Percentiles rank a stretch among this genome's conserved stretches.
These are phyloP conservation scores for Dascillus cervinus DNA, from an alignment of 2,888 invertebrate species.

Conservation along the genomic window DNA sequence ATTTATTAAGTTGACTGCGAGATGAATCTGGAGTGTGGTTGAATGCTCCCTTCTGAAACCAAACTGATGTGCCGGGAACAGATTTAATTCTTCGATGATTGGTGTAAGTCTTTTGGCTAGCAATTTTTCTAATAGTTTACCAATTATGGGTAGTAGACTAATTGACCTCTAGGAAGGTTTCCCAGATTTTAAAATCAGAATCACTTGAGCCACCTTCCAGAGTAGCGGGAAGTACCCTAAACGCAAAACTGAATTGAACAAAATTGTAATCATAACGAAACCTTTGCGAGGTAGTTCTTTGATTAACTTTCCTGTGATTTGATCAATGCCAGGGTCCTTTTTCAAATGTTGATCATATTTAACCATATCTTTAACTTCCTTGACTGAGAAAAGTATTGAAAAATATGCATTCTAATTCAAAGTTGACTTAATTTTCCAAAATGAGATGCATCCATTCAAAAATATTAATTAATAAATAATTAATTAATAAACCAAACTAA, in stretches of 20 bases:
- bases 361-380: too few species aligned
- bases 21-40: too few species aligned
- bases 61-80: constrained; percentile 4
- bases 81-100: constrained; percentile 1
- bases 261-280: constrained; percentile 1
- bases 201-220: constrained; percentile 6
- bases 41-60: too few species aligned
- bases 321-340: constrained; percentile 2
- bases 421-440: too few species aligned
- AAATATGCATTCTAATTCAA: too few species aligned
- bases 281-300: constrained; percentile 3
- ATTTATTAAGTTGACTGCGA: too few species aligned
- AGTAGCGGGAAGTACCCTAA: constrained; percentile 1
- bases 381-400: too few species aligned
- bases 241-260: too few species aligned
- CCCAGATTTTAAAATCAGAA: constrained; percentile 3
- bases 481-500: too few species aligned
- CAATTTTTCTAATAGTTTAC: constrained; percentile 5
- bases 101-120: constrained; percentile 4
- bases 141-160: constrained; percentile 4
- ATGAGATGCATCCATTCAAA: too few species aligned
- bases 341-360: too few species aligned
- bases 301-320: constrained; percentile 4
- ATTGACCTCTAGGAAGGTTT: constrained; percentile 3
- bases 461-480: too few species aligned